Percentiles rank a stretch among this genome's conserved stretches.
phyloP scores from a whole-genome alignment of 2,888 invertebrate genomes.

The Sphaerophoria taeniata region DNA sequence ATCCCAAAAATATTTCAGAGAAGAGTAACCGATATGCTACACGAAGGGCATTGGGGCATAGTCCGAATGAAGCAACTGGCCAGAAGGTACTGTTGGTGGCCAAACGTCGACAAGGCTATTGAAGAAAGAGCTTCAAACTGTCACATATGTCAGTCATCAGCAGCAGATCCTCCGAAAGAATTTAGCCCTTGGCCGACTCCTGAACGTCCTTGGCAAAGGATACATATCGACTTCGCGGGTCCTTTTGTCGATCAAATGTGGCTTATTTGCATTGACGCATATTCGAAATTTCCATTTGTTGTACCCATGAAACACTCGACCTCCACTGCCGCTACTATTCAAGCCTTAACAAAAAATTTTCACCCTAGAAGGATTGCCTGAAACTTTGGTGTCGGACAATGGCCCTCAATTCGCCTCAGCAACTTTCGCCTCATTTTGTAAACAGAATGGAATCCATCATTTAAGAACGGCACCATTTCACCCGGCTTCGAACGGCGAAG shows the following conservation, averaged over 20 bases:
- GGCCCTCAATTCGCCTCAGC: slow-evolving; percentile 71
- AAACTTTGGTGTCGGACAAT: slow-evolving; percentile 75
- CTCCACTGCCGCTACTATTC: slow-evolving; percentile 15
- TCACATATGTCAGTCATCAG: slow-evolving; percentile 4
- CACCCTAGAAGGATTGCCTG: slow-evolving; percentile 53
- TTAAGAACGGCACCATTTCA: slow-evolving; percentile 72
- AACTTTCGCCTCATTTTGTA: slow-evolving; percentile 73
- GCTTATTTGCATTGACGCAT: slow-evolving; percentile 56
- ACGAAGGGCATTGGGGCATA: slow-evolving; percentile 50
- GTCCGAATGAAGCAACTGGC: slow-evolving; percentile 32
- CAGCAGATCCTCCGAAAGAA: background rate
- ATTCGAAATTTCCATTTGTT: slow-evolving; percentile 48
- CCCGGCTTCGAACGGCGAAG: slow-evolving; percentile 71
- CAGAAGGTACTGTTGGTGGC: slow-evolving; percentile 31
- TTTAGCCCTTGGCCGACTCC: slow-evolving; percentile 30
- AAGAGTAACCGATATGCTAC: slow-evolving; percentile 25
- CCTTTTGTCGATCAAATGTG: slow-evolving; percentile 17
- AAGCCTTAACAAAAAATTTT: slow-evolving; percentile 22
- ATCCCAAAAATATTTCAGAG: slow-evolving; percentile 17
- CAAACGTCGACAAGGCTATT: slow-evolving; percentile 25
- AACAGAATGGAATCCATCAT: slow-evolving; percentile 74
- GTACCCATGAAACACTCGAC: slow-evolving; percentile 38
- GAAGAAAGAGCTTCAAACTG: slow-evolving; percentile 1
- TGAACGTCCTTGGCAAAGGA: slow-evolving; percentile 30
- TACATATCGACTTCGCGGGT: slow-evolving; percentile 45